Percentiles rank a stretch among this genome's conserved stretches.
Evolutionary conservation across 2,888 invertebrate genomes (phyloP).

Genomic region (Ophonus ardosiacus): DNA sequence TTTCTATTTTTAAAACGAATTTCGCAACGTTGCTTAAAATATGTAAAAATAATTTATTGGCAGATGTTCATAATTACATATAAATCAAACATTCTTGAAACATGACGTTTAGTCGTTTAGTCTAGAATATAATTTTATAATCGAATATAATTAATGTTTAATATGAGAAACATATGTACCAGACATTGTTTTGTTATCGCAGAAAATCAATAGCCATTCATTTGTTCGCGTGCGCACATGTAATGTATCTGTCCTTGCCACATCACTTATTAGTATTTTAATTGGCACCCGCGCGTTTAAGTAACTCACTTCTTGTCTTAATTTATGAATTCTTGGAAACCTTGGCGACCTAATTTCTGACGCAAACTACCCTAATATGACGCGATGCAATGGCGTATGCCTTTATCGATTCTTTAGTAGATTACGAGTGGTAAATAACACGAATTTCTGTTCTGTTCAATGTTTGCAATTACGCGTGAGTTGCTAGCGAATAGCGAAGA

Average conservation of each 20-base stretch:
- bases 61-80: slow-evolving; percentile 25
- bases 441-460: neutral
- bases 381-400: slow-evolving; percentile 30
- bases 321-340: slow-evolving; percentile 39
- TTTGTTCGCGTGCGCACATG: slow-evolving; percentile 58
- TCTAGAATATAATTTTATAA: slow-evolving; percentile 1
- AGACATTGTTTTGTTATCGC: slow-evolving; percentile 32
- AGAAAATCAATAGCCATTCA: slow-evolving; percentile 52
- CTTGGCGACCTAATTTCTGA: slow-evolving; percentile 42
- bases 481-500: neutral
- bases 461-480: slow-evolving; percentile 20
- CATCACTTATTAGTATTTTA: slow-evolving; percentile 52
- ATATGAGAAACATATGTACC: slow-evolving; percentile 29
- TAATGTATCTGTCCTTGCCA: slow-evolving; percentile 52
- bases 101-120: neutral
- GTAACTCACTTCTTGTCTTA: neutral
- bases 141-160: slow-evolving; percentile 9
- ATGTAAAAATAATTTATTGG: slow-evolving; percentile 1
- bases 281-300: slow-evolving; percentile 44
- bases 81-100: neutral
- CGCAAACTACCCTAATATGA: slow-evolving; percentile 18
- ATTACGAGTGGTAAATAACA: slow-evolving; percentile 8
- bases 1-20: slow-evolving; percentile 24
- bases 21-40: neutral
- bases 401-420: neutral